Conservation (phyloP, 2,888 invertebrate species). For the Julus scandinavius region DNA sequence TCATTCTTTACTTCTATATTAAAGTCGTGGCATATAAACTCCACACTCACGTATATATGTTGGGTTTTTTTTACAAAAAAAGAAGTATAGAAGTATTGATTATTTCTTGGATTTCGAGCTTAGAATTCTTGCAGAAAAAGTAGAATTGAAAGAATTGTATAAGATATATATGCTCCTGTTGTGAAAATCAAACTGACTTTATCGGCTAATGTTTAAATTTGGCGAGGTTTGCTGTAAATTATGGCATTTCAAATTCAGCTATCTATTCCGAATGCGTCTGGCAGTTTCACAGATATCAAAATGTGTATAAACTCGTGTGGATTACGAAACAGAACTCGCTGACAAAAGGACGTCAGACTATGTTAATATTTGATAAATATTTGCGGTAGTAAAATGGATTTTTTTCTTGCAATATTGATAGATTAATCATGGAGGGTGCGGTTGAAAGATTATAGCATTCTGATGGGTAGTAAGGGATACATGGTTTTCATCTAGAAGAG, state of each 20-base stretch:
- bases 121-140: neutral
- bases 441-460: neutral
- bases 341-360: neutral
- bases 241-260: constrained; percentile 28
- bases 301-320: neutral
- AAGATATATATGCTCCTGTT: neutral
- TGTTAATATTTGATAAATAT: constrained; percentile 17
- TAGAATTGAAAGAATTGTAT: neutral
- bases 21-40: neutral
- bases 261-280: neutral
- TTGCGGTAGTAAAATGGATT: neutral
- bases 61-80: neutral
- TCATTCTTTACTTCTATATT: neutral
- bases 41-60: neutral
- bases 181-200: neutral
- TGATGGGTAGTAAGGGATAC: neutral
- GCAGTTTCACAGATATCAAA: neutral
- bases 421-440: neutral
- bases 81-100: neutral
- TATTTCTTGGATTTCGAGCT: constrained; percentile 6
- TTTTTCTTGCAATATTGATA: neutral
- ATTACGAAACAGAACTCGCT: neutral
- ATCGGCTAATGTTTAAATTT: constrained; percentile 27
- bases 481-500: neutral
- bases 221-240: neutral